These are phyloP conservation scores for Ibycter americanus DNA, from an alignment of 2,797 vertebrate genomes.

Conservation along the genomic window DNA sequence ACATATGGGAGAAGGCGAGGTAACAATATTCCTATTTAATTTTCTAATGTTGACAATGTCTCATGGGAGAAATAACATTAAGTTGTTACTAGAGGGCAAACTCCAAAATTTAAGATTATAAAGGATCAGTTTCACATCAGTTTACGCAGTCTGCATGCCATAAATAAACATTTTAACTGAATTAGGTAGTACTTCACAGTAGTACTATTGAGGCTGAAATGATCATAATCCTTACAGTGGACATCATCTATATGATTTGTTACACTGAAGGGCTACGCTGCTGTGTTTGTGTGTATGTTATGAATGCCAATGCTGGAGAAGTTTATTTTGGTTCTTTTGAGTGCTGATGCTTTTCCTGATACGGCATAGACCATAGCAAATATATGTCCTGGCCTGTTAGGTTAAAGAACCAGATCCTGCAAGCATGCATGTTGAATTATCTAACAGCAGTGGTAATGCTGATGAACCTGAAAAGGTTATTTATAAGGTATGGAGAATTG, in stretches of 20 bases:
- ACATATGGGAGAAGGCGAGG: constrained; percentile 99
- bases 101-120: constrained; percentile 13
- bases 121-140: constrained; percentile 13
- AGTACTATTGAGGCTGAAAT: neutral
- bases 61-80: constrained; percentile 66
- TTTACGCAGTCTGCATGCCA: constrained; percentile 45
- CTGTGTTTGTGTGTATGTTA: constrained; percentile 24
- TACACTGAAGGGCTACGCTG: neutral
- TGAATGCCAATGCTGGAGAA: neutral
- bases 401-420: neutral
- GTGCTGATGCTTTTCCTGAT: neutral
- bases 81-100: constrained; percentile 48
- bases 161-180: constrained; percentile 38
- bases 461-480: neutral
- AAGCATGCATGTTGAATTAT: neutral
- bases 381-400: neutral
- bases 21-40: constrained; percentile 87
- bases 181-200: neutral
- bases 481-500: neutral
- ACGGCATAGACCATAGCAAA: neutral
- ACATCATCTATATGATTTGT: neutral
- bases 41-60: constrained; percentile 80
- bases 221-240: neutral
- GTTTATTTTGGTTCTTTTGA: neutral
- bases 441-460: neutral